These are phyloP conservation scores for Hydropsyche tenuis DNA, from an alignment of 1,140 invertebrate genomes.

Conservation along the genomic window DNA sequence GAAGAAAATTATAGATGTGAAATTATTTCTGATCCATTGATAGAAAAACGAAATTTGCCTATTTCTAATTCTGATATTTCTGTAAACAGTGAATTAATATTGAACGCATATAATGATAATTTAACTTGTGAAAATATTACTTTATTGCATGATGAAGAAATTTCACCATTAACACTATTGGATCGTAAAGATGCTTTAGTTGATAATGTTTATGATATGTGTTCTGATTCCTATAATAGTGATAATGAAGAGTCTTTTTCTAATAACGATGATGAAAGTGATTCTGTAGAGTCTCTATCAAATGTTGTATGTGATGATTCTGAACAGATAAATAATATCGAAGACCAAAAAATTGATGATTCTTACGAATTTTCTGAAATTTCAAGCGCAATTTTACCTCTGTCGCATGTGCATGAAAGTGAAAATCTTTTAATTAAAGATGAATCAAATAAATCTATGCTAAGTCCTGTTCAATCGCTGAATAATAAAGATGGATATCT, in stretches of 20 bases:
- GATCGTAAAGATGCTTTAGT: not conserved
- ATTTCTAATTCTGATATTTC: too few species aligned
- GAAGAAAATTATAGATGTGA: too few species aligned
- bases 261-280: not conserved
- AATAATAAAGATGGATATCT: not conserved
- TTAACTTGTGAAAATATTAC: not conserved
- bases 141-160: conserved; percentile 10
- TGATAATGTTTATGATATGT: not conserved
- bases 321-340: too few species aligned
- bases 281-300: not conserved
- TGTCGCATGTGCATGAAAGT: conserved; percentile 3
- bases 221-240: not conserved
- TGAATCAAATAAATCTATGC: not conserved
- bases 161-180: not conserved
- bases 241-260: not conserved
- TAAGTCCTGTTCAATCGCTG: not conserved
- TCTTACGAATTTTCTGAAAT: too few species aligned
- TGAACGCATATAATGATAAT: too few species aligned
- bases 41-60: too few species aligned
- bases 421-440: conserved; percentile 5
- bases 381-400: not conserved
- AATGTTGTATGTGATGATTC: not conserved
- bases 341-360: too few species aligned
- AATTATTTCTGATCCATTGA: too few species aligned
- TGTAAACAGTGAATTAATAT: too few species aligned